Conservation (phyloP, 2,888 invertebrate species). For the Zaprionus bogoriensis region DNA sequence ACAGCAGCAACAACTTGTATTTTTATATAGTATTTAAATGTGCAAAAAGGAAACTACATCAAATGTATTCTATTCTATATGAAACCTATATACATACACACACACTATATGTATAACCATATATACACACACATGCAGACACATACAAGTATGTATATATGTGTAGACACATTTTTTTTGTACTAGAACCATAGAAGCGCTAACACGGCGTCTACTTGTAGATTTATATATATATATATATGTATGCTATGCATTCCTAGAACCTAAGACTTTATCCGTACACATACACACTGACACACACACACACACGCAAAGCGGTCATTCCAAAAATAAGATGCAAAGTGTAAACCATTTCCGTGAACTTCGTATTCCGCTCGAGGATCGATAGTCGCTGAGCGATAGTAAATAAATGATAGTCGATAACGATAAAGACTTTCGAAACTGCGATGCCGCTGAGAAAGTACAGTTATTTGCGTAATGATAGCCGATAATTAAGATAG, state of each 20-base stretch:
- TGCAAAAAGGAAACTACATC: constrained; percentile 41
- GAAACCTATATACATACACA: constrained; percentile 19
- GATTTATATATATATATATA: too few species aligned
- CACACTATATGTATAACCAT: constrained; percentile 1
- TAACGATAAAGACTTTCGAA: neutral
- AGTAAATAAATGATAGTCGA: too few species aligned
- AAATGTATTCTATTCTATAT: constrained; percentile 60
- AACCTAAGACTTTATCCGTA: constrained; percentile 38
- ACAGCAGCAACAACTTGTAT: constrained; percentile 58
- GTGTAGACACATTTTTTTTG: constrained; percentile 37
- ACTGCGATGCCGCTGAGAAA: neutral
- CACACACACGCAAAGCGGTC: constrained; percentile 47
- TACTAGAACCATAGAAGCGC: constrained; percentile 35
- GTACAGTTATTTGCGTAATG: neutral
- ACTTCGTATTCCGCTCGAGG: neutral
- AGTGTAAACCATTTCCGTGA: constrained; percentile 16
- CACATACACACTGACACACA: constrained; percentile 16
- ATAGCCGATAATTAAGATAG: neutral
- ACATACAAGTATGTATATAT: constrained; percentile 8
- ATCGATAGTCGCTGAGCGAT: neutral
- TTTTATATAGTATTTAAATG: constrained; percentile 73
- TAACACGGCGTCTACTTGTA: constrained; percentile 29
- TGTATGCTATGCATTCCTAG: constrained; percentile 62
- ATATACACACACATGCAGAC: constrained; percentile 11
- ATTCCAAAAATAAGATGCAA: constrained; percentile 50